A percentile compares a stretch with the other conserved stretches of the same genome.
These are phyloP conservation scores for Setipinna tenuifilis DNA, from an alignment of 2,797 vertebrate genomes.

Conservation along the genomic window DNA sequence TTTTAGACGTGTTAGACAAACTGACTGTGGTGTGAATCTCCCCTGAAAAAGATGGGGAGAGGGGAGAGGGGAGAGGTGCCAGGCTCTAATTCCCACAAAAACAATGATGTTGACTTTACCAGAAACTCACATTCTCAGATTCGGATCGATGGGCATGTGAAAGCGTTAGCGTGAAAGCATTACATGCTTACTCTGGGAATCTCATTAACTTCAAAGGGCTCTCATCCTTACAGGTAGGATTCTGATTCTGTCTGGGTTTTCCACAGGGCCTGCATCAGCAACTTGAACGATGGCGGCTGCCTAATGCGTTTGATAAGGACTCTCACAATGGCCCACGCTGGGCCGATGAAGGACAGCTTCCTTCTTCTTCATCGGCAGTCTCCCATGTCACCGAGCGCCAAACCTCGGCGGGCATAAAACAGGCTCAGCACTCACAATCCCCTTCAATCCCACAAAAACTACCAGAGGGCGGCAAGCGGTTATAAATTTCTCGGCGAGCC, in stretches of 20 bases:
- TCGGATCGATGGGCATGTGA: background rate
- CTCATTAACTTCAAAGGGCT: background rate
- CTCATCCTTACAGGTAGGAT: background rate
- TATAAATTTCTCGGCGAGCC: background rate
- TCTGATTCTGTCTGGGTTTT: background rate
- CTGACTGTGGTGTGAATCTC: background rate
- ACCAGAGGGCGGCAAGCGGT: background rate
- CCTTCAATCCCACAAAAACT: constrained; percentile 16
- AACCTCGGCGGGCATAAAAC: background rate
- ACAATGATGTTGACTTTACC: background rate
- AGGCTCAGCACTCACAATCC: background rate
- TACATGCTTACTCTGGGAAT: background rate
- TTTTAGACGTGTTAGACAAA: background rate
- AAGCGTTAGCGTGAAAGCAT: background rate
- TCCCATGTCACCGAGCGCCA: background rate
- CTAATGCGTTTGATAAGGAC: background rate
- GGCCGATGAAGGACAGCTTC: background rate
- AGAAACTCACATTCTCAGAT: background rate
- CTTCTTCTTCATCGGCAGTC: background rate
- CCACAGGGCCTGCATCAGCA: background rate
- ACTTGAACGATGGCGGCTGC: background rate
- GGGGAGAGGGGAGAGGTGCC: background rate
- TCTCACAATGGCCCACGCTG: background rate
- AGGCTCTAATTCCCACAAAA: background rate
- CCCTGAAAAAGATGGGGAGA: background rate